Conservation (phyloP, 2,888 invertebrate genomes). For the Xanthia icteritia region DNA sequence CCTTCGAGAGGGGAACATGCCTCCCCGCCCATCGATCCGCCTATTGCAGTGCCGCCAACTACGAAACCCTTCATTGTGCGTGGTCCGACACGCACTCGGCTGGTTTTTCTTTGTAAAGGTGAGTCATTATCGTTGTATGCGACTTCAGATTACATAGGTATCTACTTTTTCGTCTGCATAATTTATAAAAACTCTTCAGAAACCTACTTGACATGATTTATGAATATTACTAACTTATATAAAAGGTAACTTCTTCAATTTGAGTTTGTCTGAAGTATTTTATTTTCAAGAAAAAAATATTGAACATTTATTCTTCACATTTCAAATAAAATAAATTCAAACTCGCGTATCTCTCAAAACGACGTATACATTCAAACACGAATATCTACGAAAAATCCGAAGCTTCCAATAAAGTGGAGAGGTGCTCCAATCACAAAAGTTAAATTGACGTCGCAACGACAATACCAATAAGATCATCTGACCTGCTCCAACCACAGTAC, state of each 20-base stretch:
- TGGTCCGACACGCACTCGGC: too few species aligned
- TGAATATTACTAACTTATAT: neutral
- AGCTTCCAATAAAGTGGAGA: constrained; percentile 41
- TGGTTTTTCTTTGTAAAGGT: neutral
- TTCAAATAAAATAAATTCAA: constrained; percentile 27
- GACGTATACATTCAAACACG: constrained; percentile 13
- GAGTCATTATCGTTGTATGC: neutral
- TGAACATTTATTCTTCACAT: neutral
- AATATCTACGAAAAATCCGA: constrained; percentile 27
- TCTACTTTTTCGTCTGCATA: neutral
- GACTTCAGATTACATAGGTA: neutral
- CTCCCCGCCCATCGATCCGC: too few species aligned
- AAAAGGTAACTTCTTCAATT: neutral
- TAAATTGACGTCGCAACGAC: constrained; percentile 52
- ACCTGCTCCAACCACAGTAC: constrained; percentile 37
- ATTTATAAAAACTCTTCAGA: neutral
- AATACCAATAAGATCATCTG: constrained; percentile 43
- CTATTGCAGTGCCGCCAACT: too few species aligned
- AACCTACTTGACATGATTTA: neutral
- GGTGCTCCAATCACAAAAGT: constrained; percentile 58
- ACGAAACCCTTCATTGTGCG: too few species aligned
- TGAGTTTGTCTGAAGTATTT: neutral
- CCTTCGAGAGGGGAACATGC: too few species aligned
- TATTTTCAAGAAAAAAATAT: neutral
- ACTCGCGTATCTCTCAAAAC: constrained; percentile 7